Conservation (phyloP, 1,140 invertebrate genomes). For the Lasaia peninsularis region DNA sequence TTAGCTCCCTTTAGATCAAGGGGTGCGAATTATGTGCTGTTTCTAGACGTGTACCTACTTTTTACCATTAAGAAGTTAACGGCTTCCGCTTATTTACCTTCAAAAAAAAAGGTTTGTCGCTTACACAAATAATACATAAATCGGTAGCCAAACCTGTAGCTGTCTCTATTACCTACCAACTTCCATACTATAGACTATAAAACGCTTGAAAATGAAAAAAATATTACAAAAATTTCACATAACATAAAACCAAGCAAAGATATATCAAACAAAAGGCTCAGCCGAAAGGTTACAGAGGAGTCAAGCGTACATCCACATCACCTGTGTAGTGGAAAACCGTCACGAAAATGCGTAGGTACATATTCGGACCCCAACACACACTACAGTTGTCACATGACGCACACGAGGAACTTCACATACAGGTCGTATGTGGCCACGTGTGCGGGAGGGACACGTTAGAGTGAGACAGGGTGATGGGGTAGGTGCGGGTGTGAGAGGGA, state of each 20-base stretch:
- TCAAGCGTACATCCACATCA: constrained; percentile 40
- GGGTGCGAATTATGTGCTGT: too few species aligned
- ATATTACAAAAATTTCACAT: not conserved
- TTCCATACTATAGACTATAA: not conserved
- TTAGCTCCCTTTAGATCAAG: too few species aligned
- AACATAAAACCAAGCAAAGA: constrained; percentile 29
- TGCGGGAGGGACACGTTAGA: constrained; percentile 52
- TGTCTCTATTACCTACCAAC: too few species aligned
- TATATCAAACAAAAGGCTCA: constrained; percentile 36
- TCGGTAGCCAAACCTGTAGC: too few species aligned
- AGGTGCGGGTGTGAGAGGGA: constrained; percentile 53
- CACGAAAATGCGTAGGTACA: constrained; percentile 64
- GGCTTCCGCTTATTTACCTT: too few species aligned
- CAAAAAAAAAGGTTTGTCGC: too few species aligned
- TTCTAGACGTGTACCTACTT: too few species aligned
- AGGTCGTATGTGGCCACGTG: constrained; percentile 58
- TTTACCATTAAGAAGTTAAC: too few species aligned
- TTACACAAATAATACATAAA: too few species aligned
- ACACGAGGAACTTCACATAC: constrained; percentile 42
- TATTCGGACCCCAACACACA: constrained; percentile 66
- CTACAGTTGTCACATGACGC: constrained; percentile 41
- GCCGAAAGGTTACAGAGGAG: constrained; percentile 35
- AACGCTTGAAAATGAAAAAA: not conserved
- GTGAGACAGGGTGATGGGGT: constrained; percentile 29
- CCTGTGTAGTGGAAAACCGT: constrained; percentile 49